These are phyloP conservation scores for Apocrypta bakeri DNA, from an alignment of 1,140 invertebrate species.

Conservation along the genomic window DNA sequence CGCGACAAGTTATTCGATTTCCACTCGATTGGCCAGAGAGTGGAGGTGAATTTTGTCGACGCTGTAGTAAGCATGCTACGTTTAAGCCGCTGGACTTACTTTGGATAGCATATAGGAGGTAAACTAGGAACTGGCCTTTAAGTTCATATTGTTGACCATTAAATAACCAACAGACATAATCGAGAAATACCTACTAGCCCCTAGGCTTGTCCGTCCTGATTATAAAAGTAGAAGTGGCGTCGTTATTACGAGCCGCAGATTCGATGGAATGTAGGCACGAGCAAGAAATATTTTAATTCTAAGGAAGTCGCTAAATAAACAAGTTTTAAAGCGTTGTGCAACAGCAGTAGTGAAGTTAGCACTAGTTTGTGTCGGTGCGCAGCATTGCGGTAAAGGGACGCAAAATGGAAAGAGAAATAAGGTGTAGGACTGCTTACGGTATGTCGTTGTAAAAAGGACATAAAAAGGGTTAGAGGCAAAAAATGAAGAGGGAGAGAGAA, in stretches of 20 bases:
- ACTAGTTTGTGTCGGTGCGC: neutral
- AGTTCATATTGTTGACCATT: neutral
- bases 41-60: neutral
- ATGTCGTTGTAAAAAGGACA: conserved; percentile 16
- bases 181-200: too few species aligned
- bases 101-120: too few species aligned
- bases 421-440: conserved; percentile 9
- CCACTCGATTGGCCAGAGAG: conserved; percentile 28
- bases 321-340: neutral
- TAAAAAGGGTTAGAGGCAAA: conserved; percentile 3
- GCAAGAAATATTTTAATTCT: neutral
- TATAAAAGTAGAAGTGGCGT: too few species aligned
- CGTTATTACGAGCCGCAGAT: too few species aligned
- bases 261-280: too few species aligned
- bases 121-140: too few species aligned
- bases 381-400: neutral
- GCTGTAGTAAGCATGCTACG: neutral
- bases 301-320: neutral
- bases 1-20: conserved; percentile 35
- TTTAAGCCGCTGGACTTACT: too few species aligned
- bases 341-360: neutral
- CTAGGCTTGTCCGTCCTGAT: too few species aligned
- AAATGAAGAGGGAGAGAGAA: conserved; percentile 9
- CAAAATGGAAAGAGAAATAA: conserved; percentile 10
- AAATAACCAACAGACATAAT: too few species aligned